Base-by-base conservation (phyloP, 2,113 vertebrate species). In the Tachysurus vachellii region DNA sequence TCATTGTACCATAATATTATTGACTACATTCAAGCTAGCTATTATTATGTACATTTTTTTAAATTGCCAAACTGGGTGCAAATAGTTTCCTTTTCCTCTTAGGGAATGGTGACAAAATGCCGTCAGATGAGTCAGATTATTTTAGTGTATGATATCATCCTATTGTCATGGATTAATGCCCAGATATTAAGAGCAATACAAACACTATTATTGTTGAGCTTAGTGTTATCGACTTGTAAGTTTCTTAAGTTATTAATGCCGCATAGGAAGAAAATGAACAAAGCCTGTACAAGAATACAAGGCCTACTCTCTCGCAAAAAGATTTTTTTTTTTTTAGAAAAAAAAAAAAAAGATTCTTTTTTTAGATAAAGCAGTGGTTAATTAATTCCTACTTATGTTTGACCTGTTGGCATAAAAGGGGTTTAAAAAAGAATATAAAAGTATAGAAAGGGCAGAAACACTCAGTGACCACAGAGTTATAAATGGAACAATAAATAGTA, bases 401-500 rank as follows among this genome's bases (percentile, higher is more conserved):
- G 83, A 71, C 66, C 75, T 28, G 50, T 76, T 83, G 11, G 31
- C 16, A 10, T 13, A 80, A 57, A 79, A 64, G 1, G 44, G 5
- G 62, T 44, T 79, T 56, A 17, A 13, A 66, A n/a, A 83, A 42
- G 17, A 85, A 85, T 61, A 85, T 54, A 76, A 82, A 85, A 47
- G 57, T 64, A 36, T 79, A 77, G 84, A 68, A 88, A 81, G 77
- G 70, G 44, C 80, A 88, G 59, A 88, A 57, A 85, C 70, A 88
- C 88, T 88, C 36, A 62, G 26, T 88, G 84, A 86, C 84, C 88
- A 81, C 61, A 59, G 19, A 59, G 17, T 71, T 83, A 79, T 86
- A 83, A 86, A 88, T 79, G 80, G 12, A 86, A 77, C 80, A 88
- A 88, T 85, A 85, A 85, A 82, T 81, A 82, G 62, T 80, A 85